Evolutionary conservation across 2,113 vertebrate genomes (phyloP), one percentile per base, ranked within the genome.

Genomic region (Sylvia atricapilla): DNA sequence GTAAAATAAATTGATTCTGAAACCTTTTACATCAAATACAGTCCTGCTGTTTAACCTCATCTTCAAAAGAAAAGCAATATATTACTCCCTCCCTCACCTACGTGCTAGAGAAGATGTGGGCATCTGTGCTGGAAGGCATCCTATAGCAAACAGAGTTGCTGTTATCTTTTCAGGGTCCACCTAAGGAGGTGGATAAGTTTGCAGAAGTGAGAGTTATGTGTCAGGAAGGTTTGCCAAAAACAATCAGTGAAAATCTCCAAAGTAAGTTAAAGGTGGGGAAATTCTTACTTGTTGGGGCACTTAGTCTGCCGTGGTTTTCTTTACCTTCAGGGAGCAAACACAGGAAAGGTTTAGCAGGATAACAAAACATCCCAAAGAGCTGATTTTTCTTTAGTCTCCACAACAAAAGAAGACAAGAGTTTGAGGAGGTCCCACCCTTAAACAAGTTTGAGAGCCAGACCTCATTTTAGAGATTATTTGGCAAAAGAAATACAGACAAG

Each of bases 341-440:
- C 0, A 1, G 50, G 59, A 49, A 87, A 64, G 19, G 30, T 67
- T 88, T 73, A 77, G 43, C 17, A 19, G 37, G 63, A 33, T 72
- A 85, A 69, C 39, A 74, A 77, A 89, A 63, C 59, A 58, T 63
- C 58, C 44, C 55, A 37, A 72, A 69, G 7, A 75, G 30, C 11
- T 37, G 25, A 53, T 78, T 90, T 39, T 39, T 73, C 15, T 85
- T 75, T 59, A 75, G n/a, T 63, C 39, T 70, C 75, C 37, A 67
- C 22, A 60, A 94, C 62, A 87, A 58, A 76, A 62, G 33, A 85
- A 70, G 59, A 69, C 7, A 39, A 80, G 47, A 68, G 19, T 91
- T 78, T 94, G 52, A 77, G 49, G 43, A 73, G 76, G 84, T 82
- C 74, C 87, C 89, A 81, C 87, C 88, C 88, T 94, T 84, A 95